These are phyloP conservation scores for Chaenocephalus aceratus DNA, from an alignment of 2,113 vertebrate species.

Conservation along the genomic window DNA sequence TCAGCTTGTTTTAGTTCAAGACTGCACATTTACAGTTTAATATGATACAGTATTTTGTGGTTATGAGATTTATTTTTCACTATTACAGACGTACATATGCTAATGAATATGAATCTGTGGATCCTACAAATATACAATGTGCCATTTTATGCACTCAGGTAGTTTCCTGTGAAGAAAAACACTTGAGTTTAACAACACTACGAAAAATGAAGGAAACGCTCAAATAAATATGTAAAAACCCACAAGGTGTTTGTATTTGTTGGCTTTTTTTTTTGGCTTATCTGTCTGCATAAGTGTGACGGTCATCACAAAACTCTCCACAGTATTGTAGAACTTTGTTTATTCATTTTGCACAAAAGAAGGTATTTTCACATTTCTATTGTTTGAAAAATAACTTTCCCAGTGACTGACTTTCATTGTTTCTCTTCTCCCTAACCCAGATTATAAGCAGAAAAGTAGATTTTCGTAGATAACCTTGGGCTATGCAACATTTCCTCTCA, in stretches of 20 bases:
- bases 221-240: slow-evolving; percentile 68
- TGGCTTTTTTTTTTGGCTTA: slow-evolving; percentile 1
- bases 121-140: slow-evolving; percentile 59
- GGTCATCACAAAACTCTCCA: slow-evolving; percentile 65
- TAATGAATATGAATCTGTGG: slow-evolving; percentile 52
- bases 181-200: slow-evolving; percentile 35
- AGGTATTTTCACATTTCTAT: slow-evolving; percentile 71
- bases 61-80: slow-evolving; percentile 51
- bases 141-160: slow-evolving; percentile 72
- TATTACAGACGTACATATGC: slow-evolving; percentile 36
- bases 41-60: slow-evolving; percentile 45
- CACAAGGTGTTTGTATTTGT: neutral
- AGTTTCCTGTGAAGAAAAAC: slow-evolving; percentile 59
- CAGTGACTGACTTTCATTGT: slow-evolving; percentile 43
- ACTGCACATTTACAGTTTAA: slow-evolving; percentile 54
- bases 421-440: slow-evolving; percentile 54
- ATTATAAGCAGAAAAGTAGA: slow-evolving; percentile 45
- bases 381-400: slow-evolving; percentile 39
- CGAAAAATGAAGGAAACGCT: slow-evolving; percentile 45
- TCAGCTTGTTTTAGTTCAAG: slow-evolving; percentile 51
- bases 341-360: slow-evolving; percentile 75
- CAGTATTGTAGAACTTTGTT: slow-evolving; percentile 68
- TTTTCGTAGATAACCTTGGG: slow-evolving; percentile 55
- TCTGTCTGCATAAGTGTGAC: slow-evolving; percentile 21
- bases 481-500: slow-evolving; percentile 60